Evolutionary conservation across 30 jellyfish, hydroid and myxozoan species (phyloP), one percentile per base, ranked within the genome.

Genomic region (Rhopilema esculentum): DNA sequence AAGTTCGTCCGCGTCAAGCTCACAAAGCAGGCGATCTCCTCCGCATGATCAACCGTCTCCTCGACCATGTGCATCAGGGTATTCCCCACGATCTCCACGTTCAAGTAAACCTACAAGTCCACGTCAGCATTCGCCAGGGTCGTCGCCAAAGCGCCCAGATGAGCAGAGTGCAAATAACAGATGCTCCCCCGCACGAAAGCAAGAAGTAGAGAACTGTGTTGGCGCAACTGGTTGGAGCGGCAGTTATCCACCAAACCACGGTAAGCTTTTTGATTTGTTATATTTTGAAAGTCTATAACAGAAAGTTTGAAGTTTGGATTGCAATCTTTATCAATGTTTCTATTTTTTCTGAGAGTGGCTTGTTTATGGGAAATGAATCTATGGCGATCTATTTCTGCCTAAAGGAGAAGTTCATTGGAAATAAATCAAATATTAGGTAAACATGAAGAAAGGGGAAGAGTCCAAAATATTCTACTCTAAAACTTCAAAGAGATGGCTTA

Each of bases 1-100:
- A 30, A 79, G 96, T 61, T 82, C 97, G 1, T 51, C 98, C 7
- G 57, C 98, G 24, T 88, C 95, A 49, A 93, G 97, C 74, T 90
- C 97, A 18, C 97, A 90, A 74, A 70, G 96, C 65, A 63, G 51
- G 74, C 62, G 91, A 72, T 92, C 98, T 72, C 96, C 98, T 50
- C 96, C 96, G 32, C 94, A 76, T 50, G 97, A 92, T 0, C 91
- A 75, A 26, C 88, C 97, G 18, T 79, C 95, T 22, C 86, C 93
- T 1, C 53, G 84, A 30, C 85, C 92, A 74, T 64, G 95, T 61
- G 91, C 97, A 16, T 75, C 97, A 8, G 92, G 92, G 27, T 52
- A 57, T 51, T 82, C 85, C 85, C 91, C 91, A 15, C 91, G 91
- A 8, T 81, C 91, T 49, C 92, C 92, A 8, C 83, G 74, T 25